Evolutionary conservation across 2,797 vertebrate genomes (phyloP).

Genomic region (Philypnodon macrostomus): DNA sequence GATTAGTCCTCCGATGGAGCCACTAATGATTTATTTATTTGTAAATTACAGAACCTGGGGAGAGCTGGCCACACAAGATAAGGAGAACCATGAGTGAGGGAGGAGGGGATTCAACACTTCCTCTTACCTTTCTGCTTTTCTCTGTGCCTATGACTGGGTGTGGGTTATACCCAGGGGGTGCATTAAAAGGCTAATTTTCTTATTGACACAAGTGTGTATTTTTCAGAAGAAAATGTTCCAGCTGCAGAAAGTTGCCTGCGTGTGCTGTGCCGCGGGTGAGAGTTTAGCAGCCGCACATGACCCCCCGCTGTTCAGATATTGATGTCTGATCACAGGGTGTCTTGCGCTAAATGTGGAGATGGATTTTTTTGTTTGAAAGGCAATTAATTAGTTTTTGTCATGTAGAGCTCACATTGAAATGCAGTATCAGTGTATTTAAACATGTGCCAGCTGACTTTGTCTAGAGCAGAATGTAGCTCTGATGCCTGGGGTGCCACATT

Average conservation of each 20-base stretch:
- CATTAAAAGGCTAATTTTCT: slow-evolving; percentile 42
- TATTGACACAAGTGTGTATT: slow-evolving; percentile 27
- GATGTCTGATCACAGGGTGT: slow-evolving; percentile 56
- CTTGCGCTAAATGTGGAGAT: slow-evolving; percentile 33
- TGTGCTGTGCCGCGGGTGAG: slow-evolving; percentile 32
- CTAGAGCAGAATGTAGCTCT: slow-evolving; percentile 28
- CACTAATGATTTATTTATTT: slow-evolving; percentile 76
- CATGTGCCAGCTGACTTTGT: slow-evolving; percentile 38
- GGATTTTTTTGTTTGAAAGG: slow-evolving; percentile 16
- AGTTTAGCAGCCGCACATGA: slow-evolving; percentile 19
- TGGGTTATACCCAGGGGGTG: slow-evolving; percentile 16
- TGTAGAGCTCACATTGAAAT: slow-evolving; percentile 20
- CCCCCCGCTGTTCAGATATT: slow-evolving; percentile 49
- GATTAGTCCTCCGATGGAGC: slow-evolving; percentile 66
- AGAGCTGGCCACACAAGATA: slow-evolving; percentile 67
- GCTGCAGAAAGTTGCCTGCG: slow-evolving; percentile 12
- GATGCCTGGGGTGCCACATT: slow-evolving; percentile 28
- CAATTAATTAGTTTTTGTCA: slow-evolving; percentile 27
- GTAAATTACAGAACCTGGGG: slow-evolving; percentile 64
- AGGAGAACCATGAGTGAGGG: slow-evolving; percentile 35
- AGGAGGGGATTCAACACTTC: slow-evolving; percentile 27
- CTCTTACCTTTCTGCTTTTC: slow-evolving; percentile 20
- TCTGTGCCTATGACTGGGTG: slow-evolving; percentile 18
- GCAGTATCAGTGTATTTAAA: slow-evolving; percentile 33
- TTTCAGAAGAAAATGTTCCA: slow-evolving; percentile 26